Evolutionary conservation across 2,113 vertebrate genomes (phyloP).

Genomic region (Poecilia latipinna): DNA sequence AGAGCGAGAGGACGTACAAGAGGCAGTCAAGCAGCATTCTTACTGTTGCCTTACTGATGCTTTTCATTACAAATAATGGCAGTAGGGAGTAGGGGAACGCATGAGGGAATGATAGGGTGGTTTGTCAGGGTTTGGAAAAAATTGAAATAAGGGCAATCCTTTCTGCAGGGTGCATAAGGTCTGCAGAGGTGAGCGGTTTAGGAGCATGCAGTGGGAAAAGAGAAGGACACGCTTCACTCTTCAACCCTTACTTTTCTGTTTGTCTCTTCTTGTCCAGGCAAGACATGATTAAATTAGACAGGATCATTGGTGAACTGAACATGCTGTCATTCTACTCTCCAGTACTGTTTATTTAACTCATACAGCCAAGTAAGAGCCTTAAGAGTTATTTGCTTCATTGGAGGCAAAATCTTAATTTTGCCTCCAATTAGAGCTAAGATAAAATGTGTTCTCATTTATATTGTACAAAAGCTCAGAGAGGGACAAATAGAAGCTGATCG

Average conservation of each 20-base stretch:
- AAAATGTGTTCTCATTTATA: neutral
- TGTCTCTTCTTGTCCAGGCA: conserved; percentile 6
- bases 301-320: conserved; percentile 15
- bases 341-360: conserved; percentile 8
- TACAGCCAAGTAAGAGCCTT: conserved; percentile 1
- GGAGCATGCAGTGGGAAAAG: conserved; percentile 19
- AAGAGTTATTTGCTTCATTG: neutral
- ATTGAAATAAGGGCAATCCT: conserved; percentile 19
- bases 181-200: conserved; percentile 44
- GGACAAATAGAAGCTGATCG: conserved; percentile 1
- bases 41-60: conserved; percentile 43
- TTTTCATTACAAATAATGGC: conserved; percentile 58
- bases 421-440: neutral
- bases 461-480: neutral
- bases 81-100: conserved; percentile 29
- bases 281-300: neutral
- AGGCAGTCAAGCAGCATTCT: conserved; percentile 46
- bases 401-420: neutral
- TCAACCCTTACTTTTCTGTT: conserved; percentile 7
- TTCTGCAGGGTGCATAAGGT: conserved; percentile 30
- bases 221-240: conserved; percentile 25
- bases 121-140: conserved; percentile 15
- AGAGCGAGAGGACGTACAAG: conserved; percentile 18
- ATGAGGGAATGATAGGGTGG: conserved; percentile 14
- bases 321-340: conserved; percentile 4